Conservation (phyloP, 1,140 invertebrate genomes). For the Apis florea region DNA sequence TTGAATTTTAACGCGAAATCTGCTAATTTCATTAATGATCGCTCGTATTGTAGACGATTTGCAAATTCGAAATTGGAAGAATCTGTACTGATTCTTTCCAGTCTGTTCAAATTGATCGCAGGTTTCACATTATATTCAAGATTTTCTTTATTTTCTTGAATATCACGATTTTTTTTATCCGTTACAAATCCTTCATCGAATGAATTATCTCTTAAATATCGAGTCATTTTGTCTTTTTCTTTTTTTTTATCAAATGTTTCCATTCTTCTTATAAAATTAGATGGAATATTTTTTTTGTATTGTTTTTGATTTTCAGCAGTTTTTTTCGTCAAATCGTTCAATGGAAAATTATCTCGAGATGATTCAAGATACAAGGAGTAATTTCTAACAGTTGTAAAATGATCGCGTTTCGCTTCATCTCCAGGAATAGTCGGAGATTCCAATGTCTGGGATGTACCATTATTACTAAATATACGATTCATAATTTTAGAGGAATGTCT, state of each 20-base stretch:
- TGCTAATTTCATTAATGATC: not conserved
- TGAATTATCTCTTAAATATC: not conserved
- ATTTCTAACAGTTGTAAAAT: not conserved
- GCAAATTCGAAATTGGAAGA: not conserved
- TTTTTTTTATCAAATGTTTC: not conserved
- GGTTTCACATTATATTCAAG: not conserved
- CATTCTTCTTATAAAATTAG: not conserved
- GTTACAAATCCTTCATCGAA: not conserved
- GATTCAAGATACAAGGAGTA: not conserved
- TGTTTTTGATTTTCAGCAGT: not conserved
- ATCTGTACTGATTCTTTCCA: no score
- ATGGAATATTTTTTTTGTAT: not conserved
- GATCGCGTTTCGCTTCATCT: slow-evolving; percentile 21
- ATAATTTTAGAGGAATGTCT: not conserved
- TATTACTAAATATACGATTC: not conserved
- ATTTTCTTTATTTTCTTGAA: not conserved
- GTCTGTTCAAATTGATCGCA: slow-evolving; percentile 2
- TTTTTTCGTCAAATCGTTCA: not conserved
- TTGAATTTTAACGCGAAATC: slow-evolving; percentile 6
- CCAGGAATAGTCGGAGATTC: slow-evolving; percentile 26
- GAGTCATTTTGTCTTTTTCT: no score
- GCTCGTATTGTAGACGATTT: not conserved
- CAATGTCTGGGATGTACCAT: not conserved
- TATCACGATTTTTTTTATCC: not conserved
- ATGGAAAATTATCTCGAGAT: not conserved